These are phyloP conservation scores for Kryptopterus vitreolus DNA, from an alignment of 2,797 vertebrate species.

Conservation along the genomic window DNA sequence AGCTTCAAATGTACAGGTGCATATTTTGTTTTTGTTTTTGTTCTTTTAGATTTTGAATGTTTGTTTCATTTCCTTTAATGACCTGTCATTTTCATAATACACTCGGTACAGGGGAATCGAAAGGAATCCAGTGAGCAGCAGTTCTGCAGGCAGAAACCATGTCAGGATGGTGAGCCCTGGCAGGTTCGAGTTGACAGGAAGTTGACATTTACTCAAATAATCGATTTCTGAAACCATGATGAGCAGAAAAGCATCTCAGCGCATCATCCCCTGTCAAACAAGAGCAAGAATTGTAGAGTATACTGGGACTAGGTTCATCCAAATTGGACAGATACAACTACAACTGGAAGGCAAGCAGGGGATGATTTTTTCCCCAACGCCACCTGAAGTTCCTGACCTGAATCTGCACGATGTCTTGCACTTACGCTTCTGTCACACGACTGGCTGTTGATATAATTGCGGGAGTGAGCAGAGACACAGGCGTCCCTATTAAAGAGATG, in stretches of 20 bases:
- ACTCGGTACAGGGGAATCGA: too few species aligned
- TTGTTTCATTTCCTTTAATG: too few species aligned
- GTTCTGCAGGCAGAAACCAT: not conserved
- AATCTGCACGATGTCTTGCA: not conserved
- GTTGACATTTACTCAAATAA: not conserved
- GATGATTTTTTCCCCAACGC: not conserved
- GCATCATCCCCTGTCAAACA: not conserved
- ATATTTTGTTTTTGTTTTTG: too few species aligned
- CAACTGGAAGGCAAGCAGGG: not conserved
- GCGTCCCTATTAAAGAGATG: constrained; percentile 9
- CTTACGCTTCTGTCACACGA: not conserved
- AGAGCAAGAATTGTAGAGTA: not conserved
- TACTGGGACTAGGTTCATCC: not conserved
- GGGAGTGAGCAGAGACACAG: constrained; percentile 9
- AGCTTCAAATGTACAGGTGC: too few species aligned
- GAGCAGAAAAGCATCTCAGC: not conserved
- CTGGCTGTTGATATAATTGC: constrained; percentile 1
- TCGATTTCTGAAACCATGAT: not conserved
- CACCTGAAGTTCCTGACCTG: not conserved
- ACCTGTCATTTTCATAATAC: too few species aligned
- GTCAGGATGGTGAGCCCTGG: not conserved
- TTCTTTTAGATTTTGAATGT: too few species aligned
- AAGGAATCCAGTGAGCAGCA: not conserved
- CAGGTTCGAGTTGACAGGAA: not conserved
- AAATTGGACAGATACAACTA: not conserved